A percentile compares a stretch with the other conserved stretches of the same genome.
phyloP scores from a whole-genome alignment of 2,888 invertebrate genomes.

The Chymomyza amoena region DNA sequence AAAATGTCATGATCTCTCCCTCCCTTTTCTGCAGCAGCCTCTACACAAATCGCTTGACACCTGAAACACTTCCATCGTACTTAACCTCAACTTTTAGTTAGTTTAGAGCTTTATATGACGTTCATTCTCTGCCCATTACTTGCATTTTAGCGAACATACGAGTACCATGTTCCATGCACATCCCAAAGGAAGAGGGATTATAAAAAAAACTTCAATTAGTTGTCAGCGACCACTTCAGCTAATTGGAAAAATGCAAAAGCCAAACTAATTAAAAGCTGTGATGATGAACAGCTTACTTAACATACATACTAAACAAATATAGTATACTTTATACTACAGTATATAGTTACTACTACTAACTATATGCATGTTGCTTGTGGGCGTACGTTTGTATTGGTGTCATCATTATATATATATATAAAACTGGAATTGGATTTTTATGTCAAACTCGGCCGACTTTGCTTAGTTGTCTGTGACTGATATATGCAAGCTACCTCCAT shows the following conservation, averaged over 20 bases:
- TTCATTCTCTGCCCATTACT: background rate
- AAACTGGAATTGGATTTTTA: conserved; percentile 51
- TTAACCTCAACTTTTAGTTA: no score
- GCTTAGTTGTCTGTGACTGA: conserved; percentile 7
- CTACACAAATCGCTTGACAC: no score
- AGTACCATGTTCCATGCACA: background rate
- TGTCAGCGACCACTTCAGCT: background rate
- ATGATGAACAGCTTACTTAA: background rate
- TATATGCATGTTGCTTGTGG: background rate
- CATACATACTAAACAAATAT: no score
- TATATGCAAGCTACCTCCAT: conserved; percentile 6
- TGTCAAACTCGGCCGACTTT: conserved; percentile 52
- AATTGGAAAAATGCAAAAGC: background rate
- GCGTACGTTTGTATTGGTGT: background rate
- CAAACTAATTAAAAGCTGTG: conserved; percentile 2
- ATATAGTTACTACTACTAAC: background rate
- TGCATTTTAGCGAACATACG: background rate
- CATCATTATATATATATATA: background rate
- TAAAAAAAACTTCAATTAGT: background rate
- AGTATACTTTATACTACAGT: background rate
- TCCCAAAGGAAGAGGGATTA: background rate
- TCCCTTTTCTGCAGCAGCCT: no score
- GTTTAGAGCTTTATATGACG: no score
- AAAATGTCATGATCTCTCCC: no score
- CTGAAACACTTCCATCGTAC: no score